Evolutionary conservation across 2,797 vertebrate genomes (phyloP).

Genomic region (Chanos chanos): DNA sequence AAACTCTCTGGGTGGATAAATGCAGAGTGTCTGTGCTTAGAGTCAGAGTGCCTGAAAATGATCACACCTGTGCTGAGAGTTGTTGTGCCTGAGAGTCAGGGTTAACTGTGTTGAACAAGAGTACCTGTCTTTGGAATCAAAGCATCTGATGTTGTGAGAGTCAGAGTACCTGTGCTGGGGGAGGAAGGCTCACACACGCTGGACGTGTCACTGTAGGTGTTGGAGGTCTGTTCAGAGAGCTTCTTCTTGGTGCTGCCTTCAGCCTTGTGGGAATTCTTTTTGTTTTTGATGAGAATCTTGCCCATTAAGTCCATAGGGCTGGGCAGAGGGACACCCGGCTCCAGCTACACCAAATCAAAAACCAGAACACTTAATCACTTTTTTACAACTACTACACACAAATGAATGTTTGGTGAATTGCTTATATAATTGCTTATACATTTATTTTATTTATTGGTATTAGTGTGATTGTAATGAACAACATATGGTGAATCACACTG

Average conservation of each 20-base stretch:
- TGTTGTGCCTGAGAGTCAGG: too few species aligned
- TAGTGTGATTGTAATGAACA: too few species aligned
- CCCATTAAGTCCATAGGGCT: constrained; percentile 95
- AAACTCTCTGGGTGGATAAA: too few species aligned
- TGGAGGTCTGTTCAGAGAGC: constrained; percentile 90
- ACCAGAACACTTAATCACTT: not conserved
- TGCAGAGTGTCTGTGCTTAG: too few species aligned
- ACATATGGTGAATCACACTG: not conserved
- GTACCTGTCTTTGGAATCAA: too few species aligned
- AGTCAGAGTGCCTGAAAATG: too few species aligned
- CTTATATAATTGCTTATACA: too few species aligned
- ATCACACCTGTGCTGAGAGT: too few species aligned
- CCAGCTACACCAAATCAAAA: constrained; percentile 69
- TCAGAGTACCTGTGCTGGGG: constrained; percentile 81
- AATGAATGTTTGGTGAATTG: too few species aligned
- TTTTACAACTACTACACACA: too few species aligned
- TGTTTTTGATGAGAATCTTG: constrained; percentile 98
- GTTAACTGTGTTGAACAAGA: too few species aligned
- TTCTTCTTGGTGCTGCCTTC: constrained; percentile 90
- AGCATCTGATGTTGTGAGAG: not conserved
- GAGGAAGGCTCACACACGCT: constrained; percentile 92
- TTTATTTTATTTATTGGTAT: too few species aligned
- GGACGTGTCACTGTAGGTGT: constrained; percentile 89
- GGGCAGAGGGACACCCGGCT: constrained; percentile 84
- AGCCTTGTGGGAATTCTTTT: constrained; percentile 92